These are phyloP conservation scores for Hypsibius dujardini DNA, from an alignment of 1,140 invertebrate species.

Conservation along the genomic window DNA sequence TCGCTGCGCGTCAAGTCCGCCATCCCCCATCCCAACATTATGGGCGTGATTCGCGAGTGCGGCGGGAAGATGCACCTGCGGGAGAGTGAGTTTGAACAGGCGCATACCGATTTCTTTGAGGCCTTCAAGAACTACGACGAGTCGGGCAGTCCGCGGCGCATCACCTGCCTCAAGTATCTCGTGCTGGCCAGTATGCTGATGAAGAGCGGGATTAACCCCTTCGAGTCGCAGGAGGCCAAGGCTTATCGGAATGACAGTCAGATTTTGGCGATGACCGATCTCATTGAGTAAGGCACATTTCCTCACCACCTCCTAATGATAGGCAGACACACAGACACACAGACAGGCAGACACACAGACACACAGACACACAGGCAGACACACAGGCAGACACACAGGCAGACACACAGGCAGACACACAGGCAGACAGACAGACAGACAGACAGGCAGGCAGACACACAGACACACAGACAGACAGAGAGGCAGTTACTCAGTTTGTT, in stretches of 20 bases:
- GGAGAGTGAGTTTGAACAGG: slow-evolving; percentile 95
- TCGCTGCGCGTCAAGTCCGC: slow-evolving; percentile 96
- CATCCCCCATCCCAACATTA: slow-evolving; percentile 96
- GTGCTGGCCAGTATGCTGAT: slow-evolving; percentile 95
- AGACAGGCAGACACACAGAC: too few relatives aligned
- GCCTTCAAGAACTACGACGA: slow-evolving; percentile 99
- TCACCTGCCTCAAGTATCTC: slow-evolving; percentile 93
- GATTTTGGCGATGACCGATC: slow-evolving; percentile 96
- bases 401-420: too few relatives aligned
- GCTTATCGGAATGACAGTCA: slow-evolving; percentile 99
- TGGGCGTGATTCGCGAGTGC: slow-evolving; percentile 98
- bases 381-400: too few relatives aligned
- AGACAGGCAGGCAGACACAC: too few relatives aligned
- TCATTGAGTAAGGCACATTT: slow-evolving; percentile 50
- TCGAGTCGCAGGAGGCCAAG: slow-evolving; percentile 99
- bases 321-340: too few relatives aligned
- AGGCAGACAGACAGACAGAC: too few relatives aligned
- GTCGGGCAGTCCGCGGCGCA: slow-evolving; percentile 86
- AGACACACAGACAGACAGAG: too few relatives aligned
- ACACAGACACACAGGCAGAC: too few relatives aligned
- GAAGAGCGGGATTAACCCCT: slow-evolving; percentile 99
- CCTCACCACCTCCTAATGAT: too few relatives aligned
- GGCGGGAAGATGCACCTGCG: slow-evolving; percentile 98
- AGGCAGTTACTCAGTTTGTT: slow-evolving; percentile 16
- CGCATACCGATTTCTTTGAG: slow-evolving; percentile 98